These are phyloP conservation scores for Ivindomyrus marchei DNA, from an alignment of 2,113 vertebrate species.

Conservation along the genomic window DNA sequence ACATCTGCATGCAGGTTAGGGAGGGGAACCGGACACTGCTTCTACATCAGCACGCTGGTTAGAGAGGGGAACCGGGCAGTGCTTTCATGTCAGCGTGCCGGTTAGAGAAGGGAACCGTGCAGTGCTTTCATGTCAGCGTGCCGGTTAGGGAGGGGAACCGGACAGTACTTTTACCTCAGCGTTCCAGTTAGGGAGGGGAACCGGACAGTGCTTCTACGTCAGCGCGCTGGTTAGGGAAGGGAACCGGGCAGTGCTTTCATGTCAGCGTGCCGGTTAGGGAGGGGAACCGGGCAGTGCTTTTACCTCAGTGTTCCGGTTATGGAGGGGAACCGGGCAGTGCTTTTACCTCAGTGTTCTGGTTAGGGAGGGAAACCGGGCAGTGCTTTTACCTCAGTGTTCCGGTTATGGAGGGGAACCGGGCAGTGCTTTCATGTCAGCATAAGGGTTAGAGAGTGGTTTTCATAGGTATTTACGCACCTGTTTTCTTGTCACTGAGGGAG, in stretches of 20 bases:
- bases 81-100: rapidly evolving
- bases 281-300: constrained; percentile 31
- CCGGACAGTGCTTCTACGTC: constrained; percentile 42
- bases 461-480: background rate
- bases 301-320: constrained; percentile 28
- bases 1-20: rapidly evolving
- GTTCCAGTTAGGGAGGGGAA: constrained; percentile 12
- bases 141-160: background rate
- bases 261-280: constrained; percentile 16
- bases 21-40: constrained; percentile 26
- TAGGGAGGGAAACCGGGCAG: background rate
- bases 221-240: background rate
- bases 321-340: constrained; percentile 32
- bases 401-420: background rate
- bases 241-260: constrained; percentile 39
- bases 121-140: background rate
- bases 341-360: constrained; percentile 35
- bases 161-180: background rate
- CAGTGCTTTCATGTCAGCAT: background rate
- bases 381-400: too few relatives aligned
- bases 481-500: background rate
- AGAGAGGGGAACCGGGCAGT: background rate
- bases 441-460: background rate
- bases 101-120: background rate
- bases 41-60: constrained; percentile 34